phyloP scores from a whole-genome alignment of 1,140 invertebrate species.

The Chionoecetes opilio region DNA sequence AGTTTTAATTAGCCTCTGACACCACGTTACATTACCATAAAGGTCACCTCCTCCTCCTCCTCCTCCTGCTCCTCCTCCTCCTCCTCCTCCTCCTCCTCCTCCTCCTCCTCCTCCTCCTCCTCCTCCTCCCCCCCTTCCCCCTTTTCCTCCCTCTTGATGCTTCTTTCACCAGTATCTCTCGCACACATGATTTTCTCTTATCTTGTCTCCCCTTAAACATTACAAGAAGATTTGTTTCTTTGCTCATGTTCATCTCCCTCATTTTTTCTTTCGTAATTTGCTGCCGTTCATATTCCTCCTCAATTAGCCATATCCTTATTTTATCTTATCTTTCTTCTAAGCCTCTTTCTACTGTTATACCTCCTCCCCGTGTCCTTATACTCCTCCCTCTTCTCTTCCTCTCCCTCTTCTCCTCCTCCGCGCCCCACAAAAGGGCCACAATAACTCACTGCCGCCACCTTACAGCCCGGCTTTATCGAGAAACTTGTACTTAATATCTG shows the following conservation, averaged over 20 bases:
- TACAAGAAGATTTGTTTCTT: no score
- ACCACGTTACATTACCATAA: conserved; percentile 20
- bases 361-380: no score
- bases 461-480: not conserved
- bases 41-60: conserved; percentile 14
- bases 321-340: no score
- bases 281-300: no score
- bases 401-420: not conserved
- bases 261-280: no score
- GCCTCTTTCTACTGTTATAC: no score
- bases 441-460: not conserved
- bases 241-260: no score
- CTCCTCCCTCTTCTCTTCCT: no score
- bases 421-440: not conserved
- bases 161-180: not conserved
- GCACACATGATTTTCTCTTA: not conserved
- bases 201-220: no score
- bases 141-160: not conserved
- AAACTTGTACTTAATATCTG: conserved; percentile 22
- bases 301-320: no score
- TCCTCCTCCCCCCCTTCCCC: not conserved
- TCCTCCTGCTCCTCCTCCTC: not conserved
- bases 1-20: conserved; percentile 29
- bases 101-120: no score
- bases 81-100: not conserved